Percentiles rank a stretch among this genome's conserved stretches.
These are phyloP conservation scores for Plectropomus leopardus DNA, from an alignment of 2,113 vertebrate species.

Conservation along the genomic window DNA sequence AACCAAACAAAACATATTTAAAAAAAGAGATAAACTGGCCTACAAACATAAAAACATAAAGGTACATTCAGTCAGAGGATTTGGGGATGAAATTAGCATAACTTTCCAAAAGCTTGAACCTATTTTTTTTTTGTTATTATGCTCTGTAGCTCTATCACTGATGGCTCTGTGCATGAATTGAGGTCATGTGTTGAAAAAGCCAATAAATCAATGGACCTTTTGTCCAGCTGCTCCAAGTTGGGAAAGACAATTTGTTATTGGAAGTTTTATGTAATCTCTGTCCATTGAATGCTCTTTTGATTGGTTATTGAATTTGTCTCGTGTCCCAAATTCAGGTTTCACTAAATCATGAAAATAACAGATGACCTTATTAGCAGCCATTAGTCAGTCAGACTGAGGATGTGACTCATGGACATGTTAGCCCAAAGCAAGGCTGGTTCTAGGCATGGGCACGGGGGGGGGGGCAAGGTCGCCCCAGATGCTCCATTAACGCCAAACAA, in stretches of 20 bases:
- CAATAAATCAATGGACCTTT: constrained; percentile 62
- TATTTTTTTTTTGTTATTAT: too few species aligned
- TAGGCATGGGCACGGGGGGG: too few species aligned
- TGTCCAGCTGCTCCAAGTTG: constrained; percentile 26
- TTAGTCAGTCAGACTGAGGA: too few species aligned
- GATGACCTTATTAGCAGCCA: neutral
- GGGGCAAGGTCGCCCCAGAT: too few species aligned
- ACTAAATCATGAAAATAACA: neutral
- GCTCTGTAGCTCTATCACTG: neutral
- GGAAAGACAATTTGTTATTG: neutral
- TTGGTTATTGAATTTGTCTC: neutral
- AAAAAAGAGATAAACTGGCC: too few species aligned
- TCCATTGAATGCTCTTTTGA: neutral
- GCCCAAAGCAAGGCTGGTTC: too few species aligned
- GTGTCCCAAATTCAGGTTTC: neutral
- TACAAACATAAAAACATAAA: too few species aligned
- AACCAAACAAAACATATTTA: too few species aligned
- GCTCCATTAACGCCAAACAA: too few species aligned
- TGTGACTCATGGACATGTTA: neutral
- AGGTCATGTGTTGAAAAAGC: constrained; percentile 41
- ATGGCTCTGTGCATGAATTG: constrained; percentile 4
- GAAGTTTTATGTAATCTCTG: neutral
- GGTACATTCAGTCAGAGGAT: too few species aligned
- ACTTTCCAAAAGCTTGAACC: too few species aligned
- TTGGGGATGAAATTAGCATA: too few species aligned